Conservation (phyloP, 2,888 invertebrate species). For the Patella caerulea region DNA sequence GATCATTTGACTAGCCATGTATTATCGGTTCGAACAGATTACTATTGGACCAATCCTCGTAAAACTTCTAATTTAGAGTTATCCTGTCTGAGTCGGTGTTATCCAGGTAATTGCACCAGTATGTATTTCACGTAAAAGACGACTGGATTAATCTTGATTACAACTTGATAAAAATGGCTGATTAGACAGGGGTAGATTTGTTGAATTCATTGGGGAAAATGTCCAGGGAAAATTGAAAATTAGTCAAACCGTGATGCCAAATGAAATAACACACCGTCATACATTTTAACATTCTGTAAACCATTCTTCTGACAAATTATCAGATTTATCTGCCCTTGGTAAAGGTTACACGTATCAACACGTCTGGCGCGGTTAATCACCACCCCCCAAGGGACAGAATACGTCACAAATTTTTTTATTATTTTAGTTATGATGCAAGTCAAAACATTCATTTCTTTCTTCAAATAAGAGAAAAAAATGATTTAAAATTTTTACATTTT, state of each 20-base stretch:
- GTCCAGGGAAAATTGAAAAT: slow-evolving; percentile 9
- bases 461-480: too few relatives aligned
- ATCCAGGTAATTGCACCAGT: background rate
- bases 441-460: too few relatives aligned
- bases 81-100: slow-evolving; percentile 2
- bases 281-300: slow-evolving; percentile 26
- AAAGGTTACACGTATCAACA: background rate
- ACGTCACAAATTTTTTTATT: too few relatives aligned
- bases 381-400: too few relatives aligned
- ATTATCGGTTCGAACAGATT: background rate
- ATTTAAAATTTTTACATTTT: too few relatives aligned
- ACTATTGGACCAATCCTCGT: background rate
- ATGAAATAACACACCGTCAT: slow-evolving; percentile 19
- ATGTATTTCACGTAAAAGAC: slow-evolving; percentile 3
- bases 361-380: too few relatives aligned
- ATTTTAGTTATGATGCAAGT: too few relatives aligned
- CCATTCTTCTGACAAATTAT: background rate
- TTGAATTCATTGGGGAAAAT: slow-evolving; percentile 8
- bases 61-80: slow-evolving; percentile 4
- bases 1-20: slow-evolving; percentile 10
- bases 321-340: slow-evolving; percentile 4
- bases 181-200: slow-evolving; percentile 1
- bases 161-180: background rate
- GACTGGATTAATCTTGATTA: slow-evolving; percentile 3
- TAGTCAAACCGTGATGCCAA: slow-evolving; percentile 13